These are phyloP conservation scores for Adelognathus sp. DNA, from an alignment of 2,888 invertebrate genomes.

Conservation along the genomic window DNA sequence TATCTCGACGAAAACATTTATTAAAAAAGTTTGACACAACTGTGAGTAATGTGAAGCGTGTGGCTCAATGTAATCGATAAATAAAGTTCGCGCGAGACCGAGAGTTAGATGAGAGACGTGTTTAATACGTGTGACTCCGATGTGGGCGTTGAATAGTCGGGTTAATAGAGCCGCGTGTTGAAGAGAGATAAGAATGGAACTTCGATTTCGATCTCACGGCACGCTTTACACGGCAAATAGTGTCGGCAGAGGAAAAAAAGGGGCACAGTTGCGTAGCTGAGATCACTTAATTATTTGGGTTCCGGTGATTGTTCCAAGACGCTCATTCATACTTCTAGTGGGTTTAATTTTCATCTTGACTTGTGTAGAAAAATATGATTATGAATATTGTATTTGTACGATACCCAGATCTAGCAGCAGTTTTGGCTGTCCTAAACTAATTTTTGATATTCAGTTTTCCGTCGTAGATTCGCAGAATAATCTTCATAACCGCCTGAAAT, in stretches of 20 bases:
- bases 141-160: neutral
- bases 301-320: neutral
- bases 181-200: slow-evolving; percentile 32
- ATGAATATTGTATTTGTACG: too few species aligned
- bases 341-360: too few species aligned
- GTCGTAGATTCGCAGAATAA: too few species aligned
- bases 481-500: too few species aligned
- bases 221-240: slow-evolving; percentile 43
- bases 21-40: neutral
- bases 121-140: neutral
- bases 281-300: neutral
- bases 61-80: too few species aligned
- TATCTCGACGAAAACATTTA: slow-evolving; percentile 6
- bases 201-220: slow-evolving; percentile 30
- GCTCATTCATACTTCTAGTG: too few species aligned
- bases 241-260: neutral
- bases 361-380: neutral
- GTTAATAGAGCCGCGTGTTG: neutral
- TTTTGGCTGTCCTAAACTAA: too few species aligned
- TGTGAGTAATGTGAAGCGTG: too few species aligned
- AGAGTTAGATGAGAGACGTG: neutral
- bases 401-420: too few species aligned
- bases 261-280: neutral
- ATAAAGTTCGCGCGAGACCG: neutral
- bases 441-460: too few species aligned